Conservation (phyloP, 2,797 vertebrate genomes). For the Agapornis canus region DNA sequence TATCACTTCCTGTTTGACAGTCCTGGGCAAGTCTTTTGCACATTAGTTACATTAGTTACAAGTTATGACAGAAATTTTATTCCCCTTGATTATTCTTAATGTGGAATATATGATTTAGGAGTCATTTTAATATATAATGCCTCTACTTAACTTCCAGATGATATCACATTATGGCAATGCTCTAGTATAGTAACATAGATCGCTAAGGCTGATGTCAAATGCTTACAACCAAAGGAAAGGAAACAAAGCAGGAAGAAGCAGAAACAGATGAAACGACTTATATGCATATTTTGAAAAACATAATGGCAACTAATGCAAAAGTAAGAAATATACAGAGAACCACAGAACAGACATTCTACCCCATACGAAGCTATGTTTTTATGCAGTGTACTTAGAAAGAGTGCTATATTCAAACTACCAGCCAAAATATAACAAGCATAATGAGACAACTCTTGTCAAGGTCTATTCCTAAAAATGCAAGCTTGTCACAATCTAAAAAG, state of each 20-base stretch:
- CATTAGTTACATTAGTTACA: conserved; percentile 53
- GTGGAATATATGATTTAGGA: conserved; percentile 45
- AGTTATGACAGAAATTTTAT: conserved; percentile 54
- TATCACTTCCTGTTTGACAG: conserved; percentile 47
- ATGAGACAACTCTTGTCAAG: conserved; percentile 4
- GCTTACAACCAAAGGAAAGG: conserved; percentile 27
- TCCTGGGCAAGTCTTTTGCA: conserved; percentile 6
- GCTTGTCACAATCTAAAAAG: background rate
- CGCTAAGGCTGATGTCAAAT: conserved; percentile 52
- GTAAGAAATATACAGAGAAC: background rate
- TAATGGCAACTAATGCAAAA: background rate
- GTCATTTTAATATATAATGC: conserved; percentile 67
- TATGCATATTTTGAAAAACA: background rate
- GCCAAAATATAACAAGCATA: conserved; percentile 23
- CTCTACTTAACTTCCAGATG: conserved; percentile 54
- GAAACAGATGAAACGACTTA: background rate
- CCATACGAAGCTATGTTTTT: background rate
- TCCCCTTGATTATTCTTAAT: conserved; percentile 39
- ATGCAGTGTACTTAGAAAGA: background rate
- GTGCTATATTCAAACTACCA: background rate
- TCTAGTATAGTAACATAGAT: conserved; percentile 51
- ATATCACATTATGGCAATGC: conserved; percentile 37
- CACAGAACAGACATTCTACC: background rate
- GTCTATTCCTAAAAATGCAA: background rate
- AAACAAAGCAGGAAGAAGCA: conserved; percentile 39